Percentiles rank a stretch among this genome's conserved stretches.
Evolutionary conservation across 2,113 vertebrate species (phyloP).

Genomic region (Serinus canaria): DNA sequence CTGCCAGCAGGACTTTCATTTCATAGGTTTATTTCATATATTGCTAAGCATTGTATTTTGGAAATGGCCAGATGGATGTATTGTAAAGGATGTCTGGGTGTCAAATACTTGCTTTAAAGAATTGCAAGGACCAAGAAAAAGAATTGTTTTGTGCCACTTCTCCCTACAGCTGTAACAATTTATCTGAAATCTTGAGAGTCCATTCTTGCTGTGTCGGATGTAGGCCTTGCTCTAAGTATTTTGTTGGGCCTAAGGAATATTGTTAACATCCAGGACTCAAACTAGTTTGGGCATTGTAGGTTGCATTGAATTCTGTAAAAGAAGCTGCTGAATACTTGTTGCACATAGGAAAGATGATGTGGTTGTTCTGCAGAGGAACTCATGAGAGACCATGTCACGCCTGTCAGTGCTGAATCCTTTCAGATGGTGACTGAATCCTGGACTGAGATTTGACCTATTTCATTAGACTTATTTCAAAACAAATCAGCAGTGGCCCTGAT

Average conservation of each 20-base stretch:
- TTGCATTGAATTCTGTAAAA: not conserved
- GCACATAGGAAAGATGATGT: not conserved
- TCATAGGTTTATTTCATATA: not conserved
- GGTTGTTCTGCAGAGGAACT: not conserved
- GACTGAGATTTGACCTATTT: not conserved
- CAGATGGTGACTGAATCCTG: not conserved
- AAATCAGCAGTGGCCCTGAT: not conserved
- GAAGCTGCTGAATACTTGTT: not conserved
- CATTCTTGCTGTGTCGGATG: not conserved
- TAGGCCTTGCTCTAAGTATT: not conserved
- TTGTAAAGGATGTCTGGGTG: not conserved
- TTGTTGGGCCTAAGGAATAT: not conserved
- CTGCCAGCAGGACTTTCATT: not conserved
- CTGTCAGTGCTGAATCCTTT: not conserved
- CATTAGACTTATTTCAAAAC: not conserved
- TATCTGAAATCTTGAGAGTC: not conserved
- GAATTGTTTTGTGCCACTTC: not conserved
- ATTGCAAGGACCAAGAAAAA: not conserved
- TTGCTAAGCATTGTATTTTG: not conserved
- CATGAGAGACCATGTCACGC: not conserved
- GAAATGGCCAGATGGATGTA: not conserved
- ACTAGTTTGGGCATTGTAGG: not conserved
- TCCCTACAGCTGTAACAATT: not conserved
- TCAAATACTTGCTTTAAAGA: not conserved
- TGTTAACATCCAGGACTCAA: not conserved